These are phyloP conservation scores for Trichomycterus rosablanca DNA, from an alignment of 2,113 vertebrate species.

Conservation along the genomic window DNA sequence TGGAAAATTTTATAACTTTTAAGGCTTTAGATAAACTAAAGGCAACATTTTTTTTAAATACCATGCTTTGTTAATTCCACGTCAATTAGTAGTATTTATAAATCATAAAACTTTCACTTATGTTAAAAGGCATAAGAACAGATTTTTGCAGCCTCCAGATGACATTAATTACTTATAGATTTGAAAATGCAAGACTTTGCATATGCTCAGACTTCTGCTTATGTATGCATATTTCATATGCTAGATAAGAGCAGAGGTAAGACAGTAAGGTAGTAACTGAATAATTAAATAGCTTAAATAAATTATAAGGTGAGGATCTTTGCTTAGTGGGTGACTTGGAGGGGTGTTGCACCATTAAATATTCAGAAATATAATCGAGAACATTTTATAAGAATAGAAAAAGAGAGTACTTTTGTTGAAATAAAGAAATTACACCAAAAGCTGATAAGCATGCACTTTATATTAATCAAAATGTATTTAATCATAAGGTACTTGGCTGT, in stretches of 20 bases:
- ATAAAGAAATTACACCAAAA: not conserved
- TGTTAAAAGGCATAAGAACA: not conserved
- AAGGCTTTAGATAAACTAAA: too few species aligned
- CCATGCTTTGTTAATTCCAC: not conserved
- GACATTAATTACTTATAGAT: not conserved
- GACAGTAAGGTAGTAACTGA: constrained; percentile 39
- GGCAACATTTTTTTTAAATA: too few species aligned
- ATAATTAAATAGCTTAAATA: constrained; percentile 48
- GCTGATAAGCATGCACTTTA: not conserved
- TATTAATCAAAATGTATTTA: not conserved
- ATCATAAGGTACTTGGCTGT: not conserved
- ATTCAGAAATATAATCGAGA: constrained; percentile 6
- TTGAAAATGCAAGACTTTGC: not conserved
- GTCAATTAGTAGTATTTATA: too few species aligned
- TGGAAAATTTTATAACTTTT: too few species aligned
- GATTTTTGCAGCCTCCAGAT: not conserved
- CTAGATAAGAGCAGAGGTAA: constrained; percentile 14
- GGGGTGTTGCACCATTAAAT: constrained; percentile 1
- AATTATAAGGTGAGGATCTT: constrained; percentile 33
- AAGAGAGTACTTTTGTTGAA: not conserved
- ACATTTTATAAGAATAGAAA: not conserved
- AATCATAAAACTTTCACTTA: too few species aligned
- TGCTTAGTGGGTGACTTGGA: not conserved
- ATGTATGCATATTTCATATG: constrained; percentile 1
- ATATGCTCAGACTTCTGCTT: not conserved